Evolutionary conservation across 2,797 vertebrate genomes (phyloP).

Genomic region (Brotula barbata): DNA sequence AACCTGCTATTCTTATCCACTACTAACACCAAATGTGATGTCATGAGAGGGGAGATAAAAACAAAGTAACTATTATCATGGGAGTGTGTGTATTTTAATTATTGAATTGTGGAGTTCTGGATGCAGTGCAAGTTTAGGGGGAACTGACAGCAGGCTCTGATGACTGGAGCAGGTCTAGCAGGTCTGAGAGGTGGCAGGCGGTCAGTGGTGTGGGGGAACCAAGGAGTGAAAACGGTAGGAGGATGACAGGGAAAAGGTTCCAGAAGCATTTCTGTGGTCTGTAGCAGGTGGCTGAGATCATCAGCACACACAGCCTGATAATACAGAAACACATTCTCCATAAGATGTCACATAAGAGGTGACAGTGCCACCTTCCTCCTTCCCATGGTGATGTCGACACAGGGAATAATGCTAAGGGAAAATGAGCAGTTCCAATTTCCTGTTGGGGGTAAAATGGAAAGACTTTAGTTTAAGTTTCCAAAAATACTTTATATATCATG

Average conservation of each 20-base stretch:
- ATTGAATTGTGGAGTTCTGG: too few species aligned
- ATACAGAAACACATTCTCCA: conserved; percentile 90
- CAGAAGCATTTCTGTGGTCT: conserved; percentile 80
- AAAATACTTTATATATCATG: too few species aligned
- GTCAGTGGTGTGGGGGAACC: conserved; percentile 79
- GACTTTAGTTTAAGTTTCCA: too few species aligned
- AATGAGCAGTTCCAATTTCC: neutral
- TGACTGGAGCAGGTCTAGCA: conserved; percentile 78
- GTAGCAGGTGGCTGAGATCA: conserved; percentile 70
- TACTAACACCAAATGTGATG: too few species aligned
- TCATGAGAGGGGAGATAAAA: too few species aligned
- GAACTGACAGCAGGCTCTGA: conserved; percentile 60
- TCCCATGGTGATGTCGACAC: conserved; percentile 1
- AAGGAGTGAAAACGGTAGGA: conserved; percentile 82
- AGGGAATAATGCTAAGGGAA: neutral
- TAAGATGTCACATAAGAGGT: conserved; percentile 48
- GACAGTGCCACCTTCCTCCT: neutral
- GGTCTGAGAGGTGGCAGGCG: conserved; percentile 84
- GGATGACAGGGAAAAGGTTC: conserved; percentile 81
- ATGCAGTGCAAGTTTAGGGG: neutral
- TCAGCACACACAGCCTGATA: conserved; percentile 74
- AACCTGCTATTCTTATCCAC: too few species aligned
- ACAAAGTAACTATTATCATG: too few species aligned
- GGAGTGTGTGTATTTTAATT: too few species aligned
- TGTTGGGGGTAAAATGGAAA: neutral